Percentiles rank a stretch among this genome's conserved stretches.
Evolutionary conservation across 2,113 vertebrate species (phyloP).

Genomic region (Oreochromis niloticus): DNA sequence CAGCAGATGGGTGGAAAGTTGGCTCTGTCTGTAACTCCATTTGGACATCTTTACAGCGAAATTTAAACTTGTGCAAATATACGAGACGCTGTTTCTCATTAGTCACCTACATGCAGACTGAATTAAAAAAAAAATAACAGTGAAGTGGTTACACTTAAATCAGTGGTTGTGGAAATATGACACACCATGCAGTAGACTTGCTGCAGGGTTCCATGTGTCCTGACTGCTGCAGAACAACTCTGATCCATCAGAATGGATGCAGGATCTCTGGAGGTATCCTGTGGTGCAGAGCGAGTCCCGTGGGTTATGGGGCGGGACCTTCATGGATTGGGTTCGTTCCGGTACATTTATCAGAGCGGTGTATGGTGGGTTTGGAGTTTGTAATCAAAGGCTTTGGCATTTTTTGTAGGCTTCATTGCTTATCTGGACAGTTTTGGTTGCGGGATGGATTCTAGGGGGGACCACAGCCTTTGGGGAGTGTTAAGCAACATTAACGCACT

Average conservation of each 20-base stretch:
- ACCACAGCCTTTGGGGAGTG: background rate
- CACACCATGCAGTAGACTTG: background rate
- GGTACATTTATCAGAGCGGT: background rate
- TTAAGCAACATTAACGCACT: background rate
- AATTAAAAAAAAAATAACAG: background rate
- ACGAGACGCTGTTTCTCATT: background rate
- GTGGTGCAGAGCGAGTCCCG: background rate
- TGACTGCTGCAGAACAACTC: background rate
- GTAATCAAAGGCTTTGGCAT: background rate
- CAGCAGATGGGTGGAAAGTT: constrained; percentile 10
- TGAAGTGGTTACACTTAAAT: background rate
- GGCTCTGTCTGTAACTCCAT: background rate
- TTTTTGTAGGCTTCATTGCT: background rate
- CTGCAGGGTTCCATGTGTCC: background rate
- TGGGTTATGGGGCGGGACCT: background rate
- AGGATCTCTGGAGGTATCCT: background rate
- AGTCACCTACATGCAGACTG: background rate
- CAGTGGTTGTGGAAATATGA: background rate
- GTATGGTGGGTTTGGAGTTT: background rate
- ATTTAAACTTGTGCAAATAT: background rate
- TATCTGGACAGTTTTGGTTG: background rate
- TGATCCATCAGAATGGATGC: background rate
- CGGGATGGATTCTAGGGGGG: background rate
- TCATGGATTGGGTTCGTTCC: background rate
- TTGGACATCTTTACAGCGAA: constrained; percentile 1